A percentile compares a stretch with the other conserved stretches of the same genome.
Conservation (phyloP, 2,113 vertebrate species). For the Nycticorax nycticorax region DNA sequence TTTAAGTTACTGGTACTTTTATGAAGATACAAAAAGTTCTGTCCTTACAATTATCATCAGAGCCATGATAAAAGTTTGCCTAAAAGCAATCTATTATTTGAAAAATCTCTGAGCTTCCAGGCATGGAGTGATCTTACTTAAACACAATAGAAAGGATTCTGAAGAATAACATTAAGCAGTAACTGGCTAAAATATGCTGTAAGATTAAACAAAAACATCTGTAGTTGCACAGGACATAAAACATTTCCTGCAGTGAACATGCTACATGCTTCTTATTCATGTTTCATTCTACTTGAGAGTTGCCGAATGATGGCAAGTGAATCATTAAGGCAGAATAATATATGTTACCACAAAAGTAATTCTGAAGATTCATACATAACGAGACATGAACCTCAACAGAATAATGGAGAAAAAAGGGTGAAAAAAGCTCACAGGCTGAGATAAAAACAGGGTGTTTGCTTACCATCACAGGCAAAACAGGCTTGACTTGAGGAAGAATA, state of each 20-base stretch:
- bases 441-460: not conserved
- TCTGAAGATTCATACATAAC: not conserved
- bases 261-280: not conserved
- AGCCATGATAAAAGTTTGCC: not conserved
- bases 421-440: not conserved
- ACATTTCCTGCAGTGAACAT: not conserved
- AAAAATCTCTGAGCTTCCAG: not conserved
- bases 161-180: not conserved
- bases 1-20: not conserved
- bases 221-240: not conserved
- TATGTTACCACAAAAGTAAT: not conserved
- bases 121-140: not conserved
- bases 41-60: not conserved
- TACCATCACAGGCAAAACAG: not conserved
- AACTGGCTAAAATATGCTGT: not conserved
- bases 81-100: not conserved
- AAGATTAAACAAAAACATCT: not conserved
- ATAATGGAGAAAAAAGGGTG: not conserved
- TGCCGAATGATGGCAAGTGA: not conserved
- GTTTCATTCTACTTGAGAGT: not conserved
- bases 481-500: not conserved
- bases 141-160: not conserved
- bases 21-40: not conserved
- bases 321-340: not conserved
- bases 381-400: not conserved